Conservation (phyloP, 2,797 vertebrate genomes). For the Sebastes iracundus region DNA sequence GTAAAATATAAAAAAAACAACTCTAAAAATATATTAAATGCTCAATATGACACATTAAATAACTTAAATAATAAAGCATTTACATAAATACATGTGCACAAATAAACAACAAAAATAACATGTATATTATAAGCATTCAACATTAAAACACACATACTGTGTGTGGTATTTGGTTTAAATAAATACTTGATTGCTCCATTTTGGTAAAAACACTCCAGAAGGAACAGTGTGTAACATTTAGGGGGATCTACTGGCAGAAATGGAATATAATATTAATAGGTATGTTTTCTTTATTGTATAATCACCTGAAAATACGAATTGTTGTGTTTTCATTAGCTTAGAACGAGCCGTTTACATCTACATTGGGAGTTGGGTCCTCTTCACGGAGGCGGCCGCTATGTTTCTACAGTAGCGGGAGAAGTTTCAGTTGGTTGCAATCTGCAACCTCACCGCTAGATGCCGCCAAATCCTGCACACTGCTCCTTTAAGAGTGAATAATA, state of each 20-base stretch:
- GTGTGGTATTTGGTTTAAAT: slow-evolving; percentile 25
- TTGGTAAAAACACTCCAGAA: slow-evolving; percentile 9
- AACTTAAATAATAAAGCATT: slow-evolving; percentile 38
- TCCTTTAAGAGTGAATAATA: neutral
- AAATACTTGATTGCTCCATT: slow-evolving; percentile 22
- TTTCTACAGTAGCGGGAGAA: neutral
- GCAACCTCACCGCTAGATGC: too few relatives aligned
- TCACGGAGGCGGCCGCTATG: neutral
- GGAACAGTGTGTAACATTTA: neutral
- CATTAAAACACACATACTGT: neutral
- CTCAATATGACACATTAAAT: slow-evolving; percentile 10
- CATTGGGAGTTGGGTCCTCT: neutral
- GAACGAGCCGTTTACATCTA: neutral
- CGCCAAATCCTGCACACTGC: too few relatives aligned
- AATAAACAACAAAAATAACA: slow-evolving; percentile 13
- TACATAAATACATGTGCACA: slow-evolving; percentile 38
- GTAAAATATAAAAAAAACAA: neutral
- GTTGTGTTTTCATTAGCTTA: neutral
- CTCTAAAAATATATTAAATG: slow-evolving; percentile 13
- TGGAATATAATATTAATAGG: neutral
- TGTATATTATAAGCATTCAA: neutral
- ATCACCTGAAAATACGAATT: neutral
- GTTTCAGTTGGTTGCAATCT: neutral
- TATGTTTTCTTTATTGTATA: neutral
- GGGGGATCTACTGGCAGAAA: too few relatives aligned